A percentile compares a stretch with the other conserved stretches of the same genome.
These are phyloP conservation scores for Eupithecia insigniata DNA, from an alignment of 2,888 invertebrate species.

Conservation along the genomic window DNA sequence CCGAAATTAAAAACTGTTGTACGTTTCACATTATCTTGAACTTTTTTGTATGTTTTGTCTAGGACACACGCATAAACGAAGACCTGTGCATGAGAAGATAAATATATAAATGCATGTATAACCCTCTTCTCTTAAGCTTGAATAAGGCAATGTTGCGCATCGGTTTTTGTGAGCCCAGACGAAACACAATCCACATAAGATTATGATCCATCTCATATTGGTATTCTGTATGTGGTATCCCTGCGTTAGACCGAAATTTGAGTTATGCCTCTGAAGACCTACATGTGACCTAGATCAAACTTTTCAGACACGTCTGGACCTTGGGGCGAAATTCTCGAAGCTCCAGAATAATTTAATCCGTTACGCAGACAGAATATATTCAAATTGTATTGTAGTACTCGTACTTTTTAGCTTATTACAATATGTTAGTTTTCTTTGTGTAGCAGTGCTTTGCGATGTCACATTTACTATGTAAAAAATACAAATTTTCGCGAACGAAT, in stretches of 20 bases:
- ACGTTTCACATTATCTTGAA: neutral
- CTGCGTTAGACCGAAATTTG: constrained; percentile 10
- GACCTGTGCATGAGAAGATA: neutral
- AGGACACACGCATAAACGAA: neutral
- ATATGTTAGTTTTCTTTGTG: neutral
- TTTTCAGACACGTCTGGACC: constrained; percentile 18
- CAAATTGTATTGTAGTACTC: neutral
- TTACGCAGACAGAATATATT: constrained; percentile 12
- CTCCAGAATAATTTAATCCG: constrained; percentile 13
- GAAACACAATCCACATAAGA: neutral
- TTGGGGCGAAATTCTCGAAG: constrained; percentile 6
- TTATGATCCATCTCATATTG: constrained; percentile 6
- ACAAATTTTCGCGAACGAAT: too few relatives aligned
- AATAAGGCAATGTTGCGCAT: neutral
- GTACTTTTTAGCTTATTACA: neutral
- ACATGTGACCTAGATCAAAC: constrained; percentile 15
- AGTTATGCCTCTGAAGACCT: constrained; percentile 3
- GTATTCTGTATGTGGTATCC: constrained; percentile 2
- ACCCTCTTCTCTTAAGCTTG: neutral
- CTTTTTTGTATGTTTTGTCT: neutral
- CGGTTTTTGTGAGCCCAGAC: neutral
- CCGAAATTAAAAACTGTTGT: neutral
- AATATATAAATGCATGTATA: too few relatives aligned
- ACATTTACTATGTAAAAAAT: too few relatives aligned
- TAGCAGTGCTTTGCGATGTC: too few relatives aligned